Evolutionary conservation across 2,888 invertebrate genomes (phyloP).

Genomic region (Euproctis similis): DNA sequence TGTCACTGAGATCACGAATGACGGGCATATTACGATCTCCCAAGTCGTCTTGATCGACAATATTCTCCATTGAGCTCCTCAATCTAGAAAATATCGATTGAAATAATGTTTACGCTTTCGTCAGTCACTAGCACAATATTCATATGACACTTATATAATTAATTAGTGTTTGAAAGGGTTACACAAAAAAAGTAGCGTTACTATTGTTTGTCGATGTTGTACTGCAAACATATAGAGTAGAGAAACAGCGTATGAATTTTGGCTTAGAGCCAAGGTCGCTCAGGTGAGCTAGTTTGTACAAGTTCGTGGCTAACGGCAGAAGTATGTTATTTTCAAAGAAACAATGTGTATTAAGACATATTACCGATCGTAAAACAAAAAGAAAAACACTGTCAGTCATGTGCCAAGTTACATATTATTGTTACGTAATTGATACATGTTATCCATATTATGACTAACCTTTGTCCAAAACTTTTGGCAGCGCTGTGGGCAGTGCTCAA

Average conservation of each 20-base stretch:
- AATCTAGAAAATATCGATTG: constrained; percentile 69
- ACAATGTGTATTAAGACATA: constrained; percentile 35
- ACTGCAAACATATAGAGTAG: constrained; percentile 62
- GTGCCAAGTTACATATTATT: not conserved
- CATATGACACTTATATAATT: not conserved
- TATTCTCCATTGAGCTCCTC: constrained; percentile 85
- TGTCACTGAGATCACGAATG: constrained; percentile 67
- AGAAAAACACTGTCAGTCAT: constrained; percentile 3
- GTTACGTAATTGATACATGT: constrained; percentile 1
- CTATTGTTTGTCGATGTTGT: constrained; percentile 68
- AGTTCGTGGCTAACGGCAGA: constrained; percentile 40
- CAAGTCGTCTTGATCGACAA: constrained; percentile 80
- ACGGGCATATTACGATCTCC: constrained; percentile 61
- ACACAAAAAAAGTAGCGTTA: constrained; percentile 50
- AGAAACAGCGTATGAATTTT: constrained; percentile 62
- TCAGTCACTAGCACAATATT: not conserved
- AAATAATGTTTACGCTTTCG: not conserved
- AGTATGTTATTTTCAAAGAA: constrained; percentile 30
- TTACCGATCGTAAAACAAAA: constrained; percentile 38
- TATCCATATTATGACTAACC: constrained; percentile 33
- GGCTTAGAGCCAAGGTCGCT: constrained; percentile 66
- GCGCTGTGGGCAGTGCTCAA: constrained; percentile 70
- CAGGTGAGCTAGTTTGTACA: constrained; percentile 65
- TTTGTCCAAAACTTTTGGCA: constrained; percentile 63
- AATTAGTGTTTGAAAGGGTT: constrained; percentile 24